Conservation (phyloP, 2,888 invertebrate genomes). For the Gortyna flavago region DNA sequence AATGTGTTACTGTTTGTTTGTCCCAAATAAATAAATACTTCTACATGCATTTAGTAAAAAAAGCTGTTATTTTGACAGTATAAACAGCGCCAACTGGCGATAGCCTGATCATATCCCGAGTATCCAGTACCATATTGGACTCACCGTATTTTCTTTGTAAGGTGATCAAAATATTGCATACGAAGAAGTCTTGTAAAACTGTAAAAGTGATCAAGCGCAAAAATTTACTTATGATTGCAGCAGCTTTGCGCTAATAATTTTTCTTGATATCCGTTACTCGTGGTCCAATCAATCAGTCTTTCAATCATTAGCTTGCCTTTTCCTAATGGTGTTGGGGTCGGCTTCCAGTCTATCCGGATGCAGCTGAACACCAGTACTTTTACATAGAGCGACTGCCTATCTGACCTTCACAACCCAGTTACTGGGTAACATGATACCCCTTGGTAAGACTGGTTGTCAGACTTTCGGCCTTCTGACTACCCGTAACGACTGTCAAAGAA, state of each 20-base stretch:
- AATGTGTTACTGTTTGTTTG: no score
- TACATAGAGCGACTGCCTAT: no score
- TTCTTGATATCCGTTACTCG: background rate
- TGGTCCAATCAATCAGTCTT: background rate
- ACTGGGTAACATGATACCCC: no score
- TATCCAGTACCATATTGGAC: background rate
- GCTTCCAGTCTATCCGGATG: background rate
- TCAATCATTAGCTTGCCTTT: no score
- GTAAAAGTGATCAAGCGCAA: background rate
- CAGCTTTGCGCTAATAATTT: background rate
- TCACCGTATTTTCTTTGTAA: constrained; percentile 10
- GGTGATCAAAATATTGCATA: background rate
- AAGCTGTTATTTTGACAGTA: no score
- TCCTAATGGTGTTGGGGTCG: background rate
- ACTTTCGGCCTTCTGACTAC: no score
- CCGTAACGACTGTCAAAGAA: no score
- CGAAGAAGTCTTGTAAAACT: background rate
- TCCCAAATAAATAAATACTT: no score
- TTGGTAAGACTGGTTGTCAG: no score
- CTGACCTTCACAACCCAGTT: no score
- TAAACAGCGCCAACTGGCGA: background rate
- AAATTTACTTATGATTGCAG: background rate
- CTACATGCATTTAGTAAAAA: no score
- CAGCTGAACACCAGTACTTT: no score
- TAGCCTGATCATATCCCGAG: background rate